These are phyloP conservation scores for Proisotoma minuta DNA, from an alignment of 2,888 invertebrate species.

Conservation along the genomic window DNA sequence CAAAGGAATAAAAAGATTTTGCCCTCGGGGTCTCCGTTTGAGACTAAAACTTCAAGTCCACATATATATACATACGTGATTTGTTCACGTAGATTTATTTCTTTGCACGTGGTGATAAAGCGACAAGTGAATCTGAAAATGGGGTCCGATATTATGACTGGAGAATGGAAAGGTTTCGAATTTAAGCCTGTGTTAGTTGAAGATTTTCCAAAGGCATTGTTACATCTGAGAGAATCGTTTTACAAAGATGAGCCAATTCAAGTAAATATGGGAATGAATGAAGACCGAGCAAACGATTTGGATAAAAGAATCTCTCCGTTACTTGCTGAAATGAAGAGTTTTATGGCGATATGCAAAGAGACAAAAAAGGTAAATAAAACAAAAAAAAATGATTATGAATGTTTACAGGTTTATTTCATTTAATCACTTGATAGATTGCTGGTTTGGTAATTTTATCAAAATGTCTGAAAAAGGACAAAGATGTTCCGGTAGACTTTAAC, in stretches of 20 bases:
- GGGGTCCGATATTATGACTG: not conserved
- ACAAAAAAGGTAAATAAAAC: not conserved
- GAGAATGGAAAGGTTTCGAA: conserved; percentile 26
- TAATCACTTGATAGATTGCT: not conserved
- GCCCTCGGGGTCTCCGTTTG: no score
- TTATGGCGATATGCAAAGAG: conserved; percentile 1
- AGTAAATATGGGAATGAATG: conserved; percentile 8
- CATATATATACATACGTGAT: no score
- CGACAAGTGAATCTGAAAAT: not conserved
- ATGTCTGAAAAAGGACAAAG: not conserved
- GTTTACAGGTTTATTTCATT: no score
- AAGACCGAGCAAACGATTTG: conserved; percentile 17
- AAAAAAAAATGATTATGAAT: not conserved
- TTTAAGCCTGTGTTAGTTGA: conserved; percentile 12
- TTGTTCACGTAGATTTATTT: no score
- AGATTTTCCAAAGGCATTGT: conserved; percentile 15
- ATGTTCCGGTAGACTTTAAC: not conserved
- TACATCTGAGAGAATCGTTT: conserved; percentile 11
- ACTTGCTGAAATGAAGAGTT: not conserved
- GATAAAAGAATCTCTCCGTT: not conserved
- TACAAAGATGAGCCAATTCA: conserved; percentile 28
- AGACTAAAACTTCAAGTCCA: no score
- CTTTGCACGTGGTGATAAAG: no score
- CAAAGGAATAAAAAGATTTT: not conserved
- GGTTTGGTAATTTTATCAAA: not conserved